Evolutionary conservation across 2,888 invertebrate species (phyloP).

Genomic region (Stegana nigrithorax): DNA sequence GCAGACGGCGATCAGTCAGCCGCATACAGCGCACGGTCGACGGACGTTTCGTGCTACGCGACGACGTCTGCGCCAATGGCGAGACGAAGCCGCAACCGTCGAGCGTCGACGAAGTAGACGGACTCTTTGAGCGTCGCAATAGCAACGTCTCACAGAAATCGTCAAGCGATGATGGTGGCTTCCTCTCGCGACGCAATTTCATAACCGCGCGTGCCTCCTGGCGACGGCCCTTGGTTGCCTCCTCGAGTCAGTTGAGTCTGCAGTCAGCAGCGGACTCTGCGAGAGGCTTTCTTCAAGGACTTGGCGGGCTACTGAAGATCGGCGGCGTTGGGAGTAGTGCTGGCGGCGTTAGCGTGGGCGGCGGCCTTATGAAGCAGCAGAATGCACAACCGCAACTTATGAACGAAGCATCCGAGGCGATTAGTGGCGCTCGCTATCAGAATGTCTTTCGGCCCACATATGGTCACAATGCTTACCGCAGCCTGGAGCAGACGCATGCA

Average conservation of each 20-base stretch:
- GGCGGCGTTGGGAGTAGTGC: no score
- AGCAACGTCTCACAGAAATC: conserved; percentile 73
- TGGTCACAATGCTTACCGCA: conserved; percentile 52
- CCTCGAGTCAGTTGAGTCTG: conserved; percentile 77
- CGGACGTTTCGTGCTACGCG: conserved; percentile 77
- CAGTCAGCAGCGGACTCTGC: conserved; percentile 75
- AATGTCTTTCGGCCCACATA: conserved; percentile 54
- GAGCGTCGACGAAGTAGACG: conserved; percentile 48
- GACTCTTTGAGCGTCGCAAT: conserved; percentile 68
- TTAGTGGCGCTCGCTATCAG: conserved; percentile 60
- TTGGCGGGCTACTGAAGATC: conserved; percentile 52
- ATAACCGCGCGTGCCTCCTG: conserved; percentile 73
- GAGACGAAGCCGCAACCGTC: conserved; percentile 13
- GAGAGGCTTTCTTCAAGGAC: conserved; percentile 70
- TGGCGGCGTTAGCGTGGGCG: no score
- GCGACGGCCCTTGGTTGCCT: conserved; percentile 75
- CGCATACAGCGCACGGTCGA: conserved; percentile 81
- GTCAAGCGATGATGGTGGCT: conserved; percentile 87
- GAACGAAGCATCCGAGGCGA: conserved; percentile 31
- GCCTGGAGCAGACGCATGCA: conserved; percentile 49
- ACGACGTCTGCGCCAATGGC: conserved; percentile 30
- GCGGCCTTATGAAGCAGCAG: no score
- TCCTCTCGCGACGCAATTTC: conserved; percentile 74
- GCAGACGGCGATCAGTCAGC: conserved; percentile 71
- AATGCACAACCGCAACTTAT: neutral